Evolutionary conservation across 2,888 invertebrate species (phyloP).

Genomic region (Trissoscelio sp.): DNA sequence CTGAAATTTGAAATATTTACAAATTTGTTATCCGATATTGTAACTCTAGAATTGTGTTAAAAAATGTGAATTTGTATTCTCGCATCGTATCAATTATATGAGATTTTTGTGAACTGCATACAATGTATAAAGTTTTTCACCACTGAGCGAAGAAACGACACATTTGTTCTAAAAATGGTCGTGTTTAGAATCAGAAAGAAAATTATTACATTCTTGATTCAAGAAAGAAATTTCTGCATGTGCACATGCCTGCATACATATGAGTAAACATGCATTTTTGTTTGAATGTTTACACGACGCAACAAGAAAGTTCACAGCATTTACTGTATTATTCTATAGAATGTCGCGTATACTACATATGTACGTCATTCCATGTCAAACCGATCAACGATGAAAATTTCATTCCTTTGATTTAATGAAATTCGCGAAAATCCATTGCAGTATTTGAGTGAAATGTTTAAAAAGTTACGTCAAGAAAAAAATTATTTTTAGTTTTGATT

Average conservation of each 20-base stretch:
- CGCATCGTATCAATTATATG: not conserved
- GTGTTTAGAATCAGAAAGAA: constrained; percentile 22
- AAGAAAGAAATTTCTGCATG: constrained; percentile 17
- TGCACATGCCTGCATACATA: constrained; percentile 5
- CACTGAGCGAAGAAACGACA: not conserved
- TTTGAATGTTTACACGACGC: constrained; percentile 8
- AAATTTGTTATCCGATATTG: too few relatives aligned
- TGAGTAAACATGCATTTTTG: constrained; percentile 29
- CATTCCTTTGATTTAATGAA: constrained; percentile 10
- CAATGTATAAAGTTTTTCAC: not conserved
- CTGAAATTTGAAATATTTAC: too few relatives aligned
- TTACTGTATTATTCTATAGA: constrained; percentile 14
- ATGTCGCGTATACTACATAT: not conserved
- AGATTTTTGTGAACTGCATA: not conserved
- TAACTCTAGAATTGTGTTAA: too few relatives aligned
- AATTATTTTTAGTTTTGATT: too few relatives aligned
- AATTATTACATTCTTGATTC: constrained; percentile 24
- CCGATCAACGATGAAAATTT: constrained; percentile 12
- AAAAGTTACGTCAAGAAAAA: too few relatives aligned
- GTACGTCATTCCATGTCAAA: constrained; percentile 4
- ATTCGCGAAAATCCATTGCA: not conserved
- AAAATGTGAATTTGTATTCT: too few relatives aligned
- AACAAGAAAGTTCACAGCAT: constrained; percentile 18
- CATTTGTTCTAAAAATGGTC: not conserved
- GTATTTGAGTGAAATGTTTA: not conserved